Conservation (phyloP, 2,113 vertebrate species). For the Rhabdornis inornatus region DNA sequence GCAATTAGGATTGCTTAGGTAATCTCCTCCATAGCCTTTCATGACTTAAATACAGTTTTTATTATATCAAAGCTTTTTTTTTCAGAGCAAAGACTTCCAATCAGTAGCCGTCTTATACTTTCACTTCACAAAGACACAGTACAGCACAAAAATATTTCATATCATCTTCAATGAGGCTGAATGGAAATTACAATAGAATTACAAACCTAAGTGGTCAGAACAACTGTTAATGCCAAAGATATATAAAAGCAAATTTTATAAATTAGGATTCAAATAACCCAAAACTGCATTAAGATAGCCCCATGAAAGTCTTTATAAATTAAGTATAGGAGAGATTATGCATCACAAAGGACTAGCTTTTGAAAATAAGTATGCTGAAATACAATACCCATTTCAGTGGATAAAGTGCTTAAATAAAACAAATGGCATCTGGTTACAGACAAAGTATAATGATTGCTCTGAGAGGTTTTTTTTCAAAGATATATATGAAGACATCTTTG, state of each 20-base stretch:
- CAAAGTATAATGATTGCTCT: not conserved
- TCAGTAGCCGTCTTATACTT: not conserved
- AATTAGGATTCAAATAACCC: not conserved
- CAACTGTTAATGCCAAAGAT: not conserved
- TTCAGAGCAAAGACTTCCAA: not conserved
- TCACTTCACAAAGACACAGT: not conserved
- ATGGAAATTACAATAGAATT: not conserved
- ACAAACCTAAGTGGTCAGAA: not conserved
- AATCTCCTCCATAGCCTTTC: not conserved
- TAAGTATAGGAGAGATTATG: not conserved
- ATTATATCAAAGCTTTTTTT: not conserved
- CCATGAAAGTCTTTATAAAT: not conserved
- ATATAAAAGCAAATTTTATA: not conserved
- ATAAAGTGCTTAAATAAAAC: not conserved
- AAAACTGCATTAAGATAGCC: not conserved
- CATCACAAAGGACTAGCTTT: not conserved
- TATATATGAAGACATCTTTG: not conserved
- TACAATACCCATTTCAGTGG: not conserved
- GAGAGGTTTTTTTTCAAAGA: not conserved
- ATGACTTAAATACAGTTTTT: not conserved
- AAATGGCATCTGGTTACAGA: not conserved
- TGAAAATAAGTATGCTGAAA: not conserved
- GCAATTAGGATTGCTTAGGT: not conserved
- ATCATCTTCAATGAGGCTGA: not conserved
- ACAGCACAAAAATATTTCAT: not conserved